Percentiles rank a stretch among this genome's conserved stretches.
phyloP scores from a whole-genome alignment of 2,888 invertebrate genomes.

The Netelia melanura region DNA sequence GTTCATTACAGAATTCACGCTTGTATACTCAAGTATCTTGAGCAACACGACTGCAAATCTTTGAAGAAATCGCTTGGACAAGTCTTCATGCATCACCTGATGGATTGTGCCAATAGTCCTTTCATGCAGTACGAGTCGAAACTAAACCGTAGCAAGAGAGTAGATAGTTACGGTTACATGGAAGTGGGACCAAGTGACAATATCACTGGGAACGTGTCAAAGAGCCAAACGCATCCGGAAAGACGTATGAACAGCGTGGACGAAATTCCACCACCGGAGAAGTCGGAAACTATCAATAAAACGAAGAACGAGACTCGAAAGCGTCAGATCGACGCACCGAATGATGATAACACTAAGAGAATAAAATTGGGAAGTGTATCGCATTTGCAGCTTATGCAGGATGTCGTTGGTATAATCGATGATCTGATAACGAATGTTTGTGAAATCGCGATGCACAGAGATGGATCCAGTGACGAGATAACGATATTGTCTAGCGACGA shows the following conservation, averaged over 20 bases:
- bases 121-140: conserved; percentile 85
- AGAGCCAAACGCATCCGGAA: conserved; percentile 71
- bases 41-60: conserved; percentile 90
- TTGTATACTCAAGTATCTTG: conserved; percentile 94
- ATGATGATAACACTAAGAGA: conserved; percentile 75
- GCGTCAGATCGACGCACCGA: conserved; percentile 70
- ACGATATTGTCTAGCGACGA: conserved; percentile 80
- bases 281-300: conserved; percentile 35
- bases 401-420: conserved; percentile 82
- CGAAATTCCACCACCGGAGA: conserved; percentile 75
- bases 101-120: conserved; percentile 85
- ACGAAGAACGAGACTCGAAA: conserved; percentile 76
- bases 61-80: conserved; percentile 87
- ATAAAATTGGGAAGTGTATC: conserved; percentile 79
- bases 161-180: conserved; percentile 66
- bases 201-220: conserved; percentile 73
- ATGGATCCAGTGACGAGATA: conserved; percentile 73
- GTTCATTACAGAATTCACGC: conserved; percentile 94
- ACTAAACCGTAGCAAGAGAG: conserved; percentile 79
- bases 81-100: conserved; percentile 87
- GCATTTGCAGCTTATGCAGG: conserved; percentile 82
- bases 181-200: conserved; percentile 66
- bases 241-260: conserved; percentile 77
- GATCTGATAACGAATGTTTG: conserved; percentile 82
- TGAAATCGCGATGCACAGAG: conserved; percentile 73